Base-by-base conservation (phyloP, 2,113 vertebrate species). In the Cichladusa arquata region DNA sequence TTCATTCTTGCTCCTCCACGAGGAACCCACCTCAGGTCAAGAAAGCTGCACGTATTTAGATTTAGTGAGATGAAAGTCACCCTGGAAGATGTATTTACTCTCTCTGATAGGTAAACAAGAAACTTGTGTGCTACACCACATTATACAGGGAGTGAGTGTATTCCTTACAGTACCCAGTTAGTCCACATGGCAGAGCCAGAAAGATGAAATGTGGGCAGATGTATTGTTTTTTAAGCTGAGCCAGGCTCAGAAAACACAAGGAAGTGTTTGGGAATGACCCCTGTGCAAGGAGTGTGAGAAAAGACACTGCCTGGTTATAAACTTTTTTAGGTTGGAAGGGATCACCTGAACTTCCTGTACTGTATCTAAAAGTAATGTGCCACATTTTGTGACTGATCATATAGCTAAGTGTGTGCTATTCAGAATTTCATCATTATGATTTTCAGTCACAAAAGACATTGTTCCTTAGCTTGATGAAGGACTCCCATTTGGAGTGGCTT, bases 111-210 rank as follows among this genome's bases (percentile, higher is more conserved):
- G 29, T 31, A 42, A 57, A 50, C 18, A 54, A 61, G 42, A 80
- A 71, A 22, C 11, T 14, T 5, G 11, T 0, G 0, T 61, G 42
- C 25, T 45, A 38, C 14, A 7, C 19, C 45, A 6, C 19, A 11
- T 42, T 22, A 2, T 28, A 18, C 8, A 60, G 44, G 16, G 44
- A 67, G 18, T 67, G 28, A 25, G 26, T 17, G 22, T 45, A 18
- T 50, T 89, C 67, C 53, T 76, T 44, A 36, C 28, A 54, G 19
- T 17, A n/a, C 20, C 11, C 8, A 25, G 4, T 14, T 6, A 67
- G 22, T 36, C 34, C 50, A 22, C 12, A 12, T 36, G 58, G 40
- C 45, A 82, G 23, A 72, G 19, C 17, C 36, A 34, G 44, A 50
- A 80, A 12, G 10, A 48, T 70, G 69, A 77, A 38, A 33, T 19